phyloP scores from a whole-genome alignment of 2,888 invertebrate species.

The Macrophya annulata region DNA sequence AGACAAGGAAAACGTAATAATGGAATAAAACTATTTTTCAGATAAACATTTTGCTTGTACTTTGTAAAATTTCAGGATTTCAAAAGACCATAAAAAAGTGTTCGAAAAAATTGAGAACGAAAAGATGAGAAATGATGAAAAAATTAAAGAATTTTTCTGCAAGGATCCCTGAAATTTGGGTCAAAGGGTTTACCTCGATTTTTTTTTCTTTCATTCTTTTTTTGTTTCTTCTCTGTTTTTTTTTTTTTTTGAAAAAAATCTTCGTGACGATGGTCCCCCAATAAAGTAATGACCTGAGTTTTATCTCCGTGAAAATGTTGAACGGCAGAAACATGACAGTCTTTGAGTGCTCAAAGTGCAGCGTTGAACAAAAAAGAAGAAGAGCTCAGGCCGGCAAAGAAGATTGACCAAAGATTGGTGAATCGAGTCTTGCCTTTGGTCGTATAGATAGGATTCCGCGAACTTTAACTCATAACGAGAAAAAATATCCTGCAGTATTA shows the following conservation, averaged over 20 bases:
- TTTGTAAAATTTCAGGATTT: background rate
- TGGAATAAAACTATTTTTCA: no score
- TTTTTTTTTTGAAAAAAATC: background rate
- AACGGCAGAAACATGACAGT: background rate
- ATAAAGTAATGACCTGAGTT: background rate
- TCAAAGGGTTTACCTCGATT: constrained; percentile 10
- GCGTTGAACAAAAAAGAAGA: background rate
- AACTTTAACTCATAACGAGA: background rate
- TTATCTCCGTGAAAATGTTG: constrained; percentile 14
- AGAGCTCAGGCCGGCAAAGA: background rate
- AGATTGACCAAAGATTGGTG: constrained; percentile 17
- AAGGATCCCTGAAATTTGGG: background rate
- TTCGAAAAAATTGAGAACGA: background rate
- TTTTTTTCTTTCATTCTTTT: background rate
- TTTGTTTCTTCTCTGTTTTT: background rate
- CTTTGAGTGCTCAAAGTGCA: background rate
- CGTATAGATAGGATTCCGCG: background rate
- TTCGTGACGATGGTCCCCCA: constrained; percentile 20
- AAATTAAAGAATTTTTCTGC: background rate
- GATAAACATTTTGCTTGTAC: no score
- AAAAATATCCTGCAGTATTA: background rate
- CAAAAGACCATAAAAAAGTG: background rate
- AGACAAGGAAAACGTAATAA: background rate
- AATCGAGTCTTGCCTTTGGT: background rate
- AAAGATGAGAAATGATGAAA: background rate